These are phyloP conservation scores for Genyomyrus donnyi DNA, from an alignment of 2,113 vertebrate species.

Conservation along the genomic window DNA sequence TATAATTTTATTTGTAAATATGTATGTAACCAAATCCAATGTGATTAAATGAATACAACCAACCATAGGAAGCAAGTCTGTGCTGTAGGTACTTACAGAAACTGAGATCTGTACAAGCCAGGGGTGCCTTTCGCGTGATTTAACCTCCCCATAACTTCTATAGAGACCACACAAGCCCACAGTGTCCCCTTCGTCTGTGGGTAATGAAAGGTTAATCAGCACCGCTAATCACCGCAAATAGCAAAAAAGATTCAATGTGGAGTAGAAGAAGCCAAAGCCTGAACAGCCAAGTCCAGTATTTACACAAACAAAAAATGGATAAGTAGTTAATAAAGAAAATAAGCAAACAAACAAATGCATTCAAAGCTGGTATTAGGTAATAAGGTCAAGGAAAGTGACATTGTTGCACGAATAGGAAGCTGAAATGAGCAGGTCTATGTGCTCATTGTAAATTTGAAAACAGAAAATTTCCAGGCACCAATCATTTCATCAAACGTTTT, in stretches of 20 bases:
- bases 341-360: neutral
- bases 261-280: neutral
- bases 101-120: slow-evolving; percentile 44
- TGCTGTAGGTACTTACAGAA: slow-evolving; percentile 21
- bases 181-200: slow-evolving; percentile 54
- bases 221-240: neutral
- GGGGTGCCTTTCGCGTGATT: slow-evolving; percentile 30
- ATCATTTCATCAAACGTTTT: slow-evolving; percentile 58
- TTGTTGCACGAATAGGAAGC: neutral
- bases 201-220: neutral
- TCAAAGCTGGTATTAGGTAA: neutral
- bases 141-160: neutral
- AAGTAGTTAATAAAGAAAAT: neutral
- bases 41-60: neutral
- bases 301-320: neutral
- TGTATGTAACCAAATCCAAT: neutral
- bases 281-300: neutral
- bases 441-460: neutral
- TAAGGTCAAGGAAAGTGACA: neutral
- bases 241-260: neutral
- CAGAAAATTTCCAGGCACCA: slow-evolving; percentile 29
- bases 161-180: slow-evolving; percentile 56
- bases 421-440: neutral
- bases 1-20: neutral
- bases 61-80: neutral